Evolutionary conservation across 1,140 invertebrate genomes (phyloP), one percentile per base, ranked within the genome.

Genomic region (Fopius arisanus): DNA sequence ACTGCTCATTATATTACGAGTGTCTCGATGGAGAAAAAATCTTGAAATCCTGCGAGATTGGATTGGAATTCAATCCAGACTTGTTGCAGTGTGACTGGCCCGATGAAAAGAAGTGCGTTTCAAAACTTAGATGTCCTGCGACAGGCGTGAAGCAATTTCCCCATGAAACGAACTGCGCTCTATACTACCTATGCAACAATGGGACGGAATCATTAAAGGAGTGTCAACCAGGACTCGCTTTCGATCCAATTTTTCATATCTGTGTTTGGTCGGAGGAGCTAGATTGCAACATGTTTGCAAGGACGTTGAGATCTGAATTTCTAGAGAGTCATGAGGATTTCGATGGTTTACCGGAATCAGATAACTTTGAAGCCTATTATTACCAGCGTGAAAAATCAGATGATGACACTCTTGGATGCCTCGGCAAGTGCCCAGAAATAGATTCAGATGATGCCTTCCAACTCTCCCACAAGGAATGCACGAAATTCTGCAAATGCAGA

Each of bases 401-500:
- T n/a, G n/a, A n/a, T n/a, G n/a, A n/a, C n/a, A n/a, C n/a, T n/a
- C n/a, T n/a, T n/a, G n/a, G n/a, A 6, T 77, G 75, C 37, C 26
- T 74, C 21, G 69, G 76, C 5, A 48, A n/a, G 12, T 79, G 76
- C 40, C 63, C 73, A 3, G 14, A 26, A 3, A 33, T 89, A 23
- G 77, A 81, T 51, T 16, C 48, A 16, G 48, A 6, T 1, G 48
- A 51, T 16, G 1, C 16, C 16, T 6, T 16, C 7, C 14, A 51
- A 14, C 19, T 51, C 6, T n/a, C 43, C 0, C 84, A 91, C 72
- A 74, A 83, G 3, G 85, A 90, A 66, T 92, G 91, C 76, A 78
- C 86, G n/a, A 88, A 86, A 37, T 92, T 90, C 76, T 91, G 90
- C 79, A 80, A 87, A 37, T 92, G 91, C 76, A 82, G 86, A 1